Evolutionary conservation across 2,113 vertebrate species (phyloP).

Genomic region (Cranoglanis bouderius): DNA sequence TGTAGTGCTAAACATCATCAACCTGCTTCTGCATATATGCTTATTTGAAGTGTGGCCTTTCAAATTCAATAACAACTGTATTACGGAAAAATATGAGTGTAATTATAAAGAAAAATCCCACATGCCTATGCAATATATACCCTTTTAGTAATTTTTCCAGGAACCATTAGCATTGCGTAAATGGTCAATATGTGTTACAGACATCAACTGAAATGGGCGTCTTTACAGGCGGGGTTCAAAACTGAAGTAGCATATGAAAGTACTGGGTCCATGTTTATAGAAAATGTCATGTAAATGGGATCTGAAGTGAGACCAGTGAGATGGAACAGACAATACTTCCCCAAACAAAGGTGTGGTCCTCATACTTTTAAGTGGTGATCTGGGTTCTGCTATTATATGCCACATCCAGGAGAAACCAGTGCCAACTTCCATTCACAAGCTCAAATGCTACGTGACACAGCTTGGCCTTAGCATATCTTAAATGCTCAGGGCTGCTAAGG

Average conservation of each 20-base stretch:
- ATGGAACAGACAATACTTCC: slow-evolving; percentile 41
- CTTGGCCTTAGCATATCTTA: slow-evolving; percentile 15
- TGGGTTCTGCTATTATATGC: slow-evolving; percentile 42
- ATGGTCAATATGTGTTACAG: background rate
- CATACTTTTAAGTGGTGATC: slow-evolving; percentile 45
- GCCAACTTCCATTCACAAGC: slow-evolving; percentile 52
- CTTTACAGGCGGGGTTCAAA: background rate
- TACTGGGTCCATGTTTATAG: background rate
- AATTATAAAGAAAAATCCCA: background rate
- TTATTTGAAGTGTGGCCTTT: background rate
- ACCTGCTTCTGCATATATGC: slow-evolving; percentile 8
- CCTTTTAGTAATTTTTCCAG: slow-evolving; percentile 7
- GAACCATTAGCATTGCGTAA: background rate
- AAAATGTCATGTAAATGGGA: slow-evolving; percentile 17
- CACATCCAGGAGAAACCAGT: slow-evolving; percentile 26
- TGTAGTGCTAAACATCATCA: slow-evolving; percentile 23
- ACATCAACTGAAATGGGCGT: slow-evolving; percentile 2
- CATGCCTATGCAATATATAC: background rate
- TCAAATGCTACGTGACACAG: slow-evolving; percentile 32
- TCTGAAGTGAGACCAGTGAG: slow-evolving; percentile 10
- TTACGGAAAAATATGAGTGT: background rate
- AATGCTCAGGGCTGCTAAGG: background rate
- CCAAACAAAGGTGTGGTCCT: slow-evolving; percentile 39
- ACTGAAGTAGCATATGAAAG: background rate
- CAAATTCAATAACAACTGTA: background rate